Conservation (phyloP, 2,113 vertebrate species). For the Brachyistius frenatus region DNA sequence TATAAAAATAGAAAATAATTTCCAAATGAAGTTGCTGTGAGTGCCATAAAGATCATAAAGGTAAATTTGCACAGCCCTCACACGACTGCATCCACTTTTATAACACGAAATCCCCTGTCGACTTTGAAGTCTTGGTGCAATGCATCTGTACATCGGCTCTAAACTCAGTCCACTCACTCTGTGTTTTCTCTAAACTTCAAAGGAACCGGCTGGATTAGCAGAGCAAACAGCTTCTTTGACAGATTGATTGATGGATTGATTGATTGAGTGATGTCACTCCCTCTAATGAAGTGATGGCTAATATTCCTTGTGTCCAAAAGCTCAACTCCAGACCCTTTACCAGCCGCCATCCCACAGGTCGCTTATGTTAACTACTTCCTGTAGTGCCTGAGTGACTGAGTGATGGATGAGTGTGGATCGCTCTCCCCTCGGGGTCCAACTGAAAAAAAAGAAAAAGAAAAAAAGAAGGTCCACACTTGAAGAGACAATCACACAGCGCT, state of each 20-base stretch:
- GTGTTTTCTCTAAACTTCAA: constrained; percentile 59
- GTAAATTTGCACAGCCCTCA: too few species aligned
- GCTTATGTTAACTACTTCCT: constrained; percentile 82
- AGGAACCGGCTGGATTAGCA: constrained; percentile 42
- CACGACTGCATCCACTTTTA: too few species aligned
- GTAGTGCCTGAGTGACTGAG: constrained; percentile 78
- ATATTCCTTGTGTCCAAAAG: constrained; percentile 59
- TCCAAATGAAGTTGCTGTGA: constrained; percentile 3
- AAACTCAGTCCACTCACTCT: neutral
- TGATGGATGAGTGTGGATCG: constrained; percentile 76
- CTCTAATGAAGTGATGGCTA: constrained; percentile 56
- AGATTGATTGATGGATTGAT: constrained; percentile 60
- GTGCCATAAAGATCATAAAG: too few species aligned
- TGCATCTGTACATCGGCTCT: neutral
- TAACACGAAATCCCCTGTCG: too few species aligned
- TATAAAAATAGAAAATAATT: neutral
- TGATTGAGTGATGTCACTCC: constrained; percentile 64
- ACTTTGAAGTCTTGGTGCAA: neutral
- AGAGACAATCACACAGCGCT: constrained; percentile 80
- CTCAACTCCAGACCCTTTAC: constrained; percentile 32
- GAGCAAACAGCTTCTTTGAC: constrained; percentile 45
- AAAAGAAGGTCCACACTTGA: constrained; percentile 75
- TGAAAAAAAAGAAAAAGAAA: constrained; percentile 8
- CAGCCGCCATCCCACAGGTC: constrained; percentile 68
- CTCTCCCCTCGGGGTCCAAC: constrained; percentile 66